Percentiles rank a stretch among this genome's conserved stretches.
phyloP scores from a whole-genome alignment of 2,888 invertebrate species.

The Geophilus truncorum region DNA sequence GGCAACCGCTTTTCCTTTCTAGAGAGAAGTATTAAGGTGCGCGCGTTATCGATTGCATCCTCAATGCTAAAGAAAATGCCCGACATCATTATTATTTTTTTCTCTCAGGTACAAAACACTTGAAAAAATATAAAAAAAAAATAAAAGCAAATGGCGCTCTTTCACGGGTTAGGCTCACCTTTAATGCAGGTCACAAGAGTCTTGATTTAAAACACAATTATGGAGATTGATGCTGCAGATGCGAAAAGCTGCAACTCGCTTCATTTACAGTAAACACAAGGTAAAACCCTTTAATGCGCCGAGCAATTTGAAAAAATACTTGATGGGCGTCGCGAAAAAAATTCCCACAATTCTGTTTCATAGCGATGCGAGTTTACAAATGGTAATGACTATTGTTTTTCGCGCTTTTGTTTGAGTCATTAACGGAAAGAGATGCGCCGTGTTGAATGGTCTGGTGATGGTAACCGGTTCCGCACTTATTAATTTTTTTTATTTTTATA shows the following conservation, averaged over 20 bases:
- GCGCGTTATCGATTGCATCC: no score
- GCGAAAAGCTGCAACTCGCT: background rate
- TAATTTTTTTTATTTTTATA: background rate
- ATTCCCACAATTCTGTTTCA: background rate
- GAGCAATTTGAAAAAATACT: background rate
- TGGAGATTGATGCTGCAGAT: background rate
- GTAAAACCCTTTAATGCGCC: background rate
- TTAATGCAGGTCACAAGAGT: background rate
- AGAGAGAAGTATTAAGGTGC: no score
- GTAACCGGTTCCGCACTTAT: background rate
- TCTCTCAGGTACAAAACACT: no score
- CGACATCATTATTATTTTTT: no score
- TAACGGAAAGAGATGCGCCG: background rate
- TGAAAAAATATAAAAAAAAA: background rate
- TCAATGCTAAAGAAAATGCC: no score
- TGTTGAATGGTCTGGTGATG: background rate
- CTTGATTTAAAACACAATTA: background rate
- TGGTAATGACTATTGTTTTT: slow-evolving; percentile 5
- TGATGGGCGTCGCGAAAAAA: no score
- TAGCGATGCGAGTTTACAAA: background rate
- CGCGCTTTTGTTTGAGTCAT: background rate
- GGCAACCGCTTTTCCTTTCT: no score
- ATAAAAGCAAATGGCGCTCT: background rate
- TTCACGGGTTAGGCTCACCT: background rate
- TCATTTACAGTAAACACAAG: background rate